Evolutionary conservation across 2,888 invertebrate genomes (phyloP), one percentile per base, ranked within the genome.

Genomic region (Phengaris alcon): DNA sequence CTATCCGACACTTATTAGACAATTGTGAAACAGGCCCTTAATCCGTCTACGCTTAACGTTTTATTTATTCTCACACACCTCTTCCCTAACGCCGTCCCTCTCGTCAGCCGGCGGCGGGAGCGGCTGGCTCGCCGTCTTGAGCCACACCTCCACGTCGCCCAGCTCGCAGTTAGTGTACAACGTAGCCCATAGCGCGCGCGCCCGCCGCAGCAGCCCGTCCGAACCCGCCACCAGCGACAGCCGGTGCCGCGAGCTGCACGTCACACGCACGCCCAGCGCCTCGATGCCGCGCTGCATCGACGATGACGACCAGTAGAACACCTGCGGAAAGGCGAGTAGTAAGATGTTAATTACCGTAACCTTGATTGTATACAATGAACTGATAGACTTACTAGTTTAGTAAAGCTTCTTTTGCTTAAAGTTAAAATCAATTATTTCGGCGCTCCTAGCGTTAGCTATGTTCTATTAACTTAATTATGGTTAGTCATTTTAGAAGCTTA

Each of bases 301-400:
- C 82, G 98, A 99, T 0, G 99, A 99, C 95, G 99, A 98, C 99
- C 99, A 99, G 91, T 99, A 99, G 86, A 96, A 97, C 9, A 98
- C 96, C 92, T 94, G 78, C 6, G 3, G 76, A 9, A 6, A 15
- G 46, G 15, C 15, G 12, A 64, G 59, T 6, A 35, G 35, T 10
- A 22, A 35, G 35, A 35, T 35, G 35, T 35, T 35, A 35, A 35
- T 2, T 3, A 35, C 22, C 22, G 22, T 35, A 1, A 35, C 35
- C 35, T 35, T 35, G 35, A 1, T 35, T 35, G 35, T 35, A 35
- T 3, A 35, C 35, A 35, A 4, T 35, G 35, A 35, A 35, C 35
- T 35, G 2, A 35, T 35, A 1, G 3, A 35, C 35, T 35, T 2
- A 35, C 35, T 35, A 22, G 22, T 22, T 0, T 22, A 22, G 22